Conservation (phyloP, 2,797 vertebrate genomes). For the Silurus aristotelis region DNA sequence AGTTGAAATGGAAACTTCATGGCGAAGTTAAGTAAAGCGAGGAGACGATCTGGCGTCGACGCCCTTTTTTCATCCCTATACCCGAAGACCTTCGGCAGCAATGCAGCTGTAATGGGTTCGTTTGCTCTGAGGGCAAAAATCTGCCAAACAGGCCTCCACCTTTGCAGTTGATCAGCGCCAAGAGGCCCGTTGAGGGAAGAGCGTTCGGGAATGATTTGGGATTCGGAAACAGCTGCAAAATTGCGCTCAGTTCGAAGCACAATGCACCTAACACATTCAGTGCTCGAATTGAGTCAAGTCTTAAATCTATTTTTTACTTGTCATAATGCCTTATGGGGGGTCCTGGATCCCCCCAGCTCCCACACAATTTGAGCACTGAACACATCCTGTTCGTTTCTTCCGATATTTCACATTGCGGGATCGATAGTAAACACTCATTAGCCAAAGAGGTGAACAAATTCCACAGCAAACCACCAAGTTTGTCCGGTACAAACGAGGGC, state of each 20-base stretch:
- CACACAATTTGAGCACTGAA: no score
- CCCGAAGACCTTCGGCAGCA: neutral
- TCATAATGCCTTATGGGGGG: no score
- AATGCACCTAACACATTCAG: neutral
- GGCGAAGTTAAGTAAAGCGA: neutral
- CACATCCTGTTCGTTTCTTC: neutral
- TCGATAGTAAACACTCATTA: neutral
- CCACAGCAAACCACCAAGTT: neutral
- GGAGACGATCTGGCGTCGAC: neutral
- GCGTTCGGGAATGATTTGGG: constrained; percentile 15
- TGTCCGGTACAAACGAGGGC: neutral
- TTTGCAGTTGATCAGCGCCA: neutral
- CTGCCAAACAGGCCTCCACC: constrained; percentile 28
- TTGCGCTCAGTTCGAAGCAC: neutral
- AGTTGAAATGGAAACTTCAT: neutral
- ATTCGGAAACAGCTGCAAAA: constrained; percentile 35
- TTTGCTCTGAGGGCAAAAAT: neutral
- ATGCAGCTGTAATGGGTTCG: constrained; percentile 3
- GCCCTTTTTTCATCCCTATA: neutral
- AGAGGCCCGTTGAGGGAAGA: constrained; percentile 13
- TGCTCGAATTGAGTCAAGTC: neutral
- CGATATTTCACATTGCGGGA: neutral
- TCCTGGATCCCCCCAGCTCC: no score
- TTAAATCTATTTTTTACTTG: no score
- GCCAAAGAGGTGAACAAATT: neutral